Evolutionary conservation across 2,113 vertebrate species (phyloP), one percentile per base, ranked within the genome.

Genomic region (Gopherus evgoodei): DNA sequence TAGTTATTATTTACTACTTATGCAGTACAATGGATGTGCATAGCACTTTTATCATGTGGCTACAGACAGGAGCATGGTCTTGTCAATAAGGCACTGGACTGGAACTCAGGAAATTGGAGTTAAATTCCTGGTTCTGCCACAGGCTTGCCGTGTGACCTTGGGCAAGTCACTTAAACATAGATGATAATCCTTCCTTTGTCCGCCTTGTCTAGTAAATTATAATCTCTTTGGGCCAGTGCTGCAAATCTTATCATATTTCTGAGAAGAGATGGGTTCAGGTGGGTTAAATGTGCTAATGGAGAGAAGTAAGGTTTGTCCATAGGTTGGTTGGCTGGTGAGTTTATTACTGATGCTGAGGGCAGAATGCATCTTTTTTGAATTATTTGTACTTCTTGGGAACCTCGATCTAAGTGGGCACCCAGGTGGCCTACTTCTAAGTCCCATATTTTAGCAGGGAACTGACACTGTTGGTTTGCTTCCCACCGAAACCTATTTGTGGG

Each of bases 1-100:
- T 78, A 93, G 84, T 25, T 84, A 50, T 1, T 42, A 75, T n/a
- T 89, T 95, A 95, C 96, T 83, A 52, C 50, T 93, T 92, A 38
- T 87, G 90, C 84, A 94, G 38, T 80, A 42, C 17, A 27, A 27
- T 24, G 38, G 35, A 94, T 88, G 62, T 78, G 31, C 94, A 88
- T 0, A 83, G 81, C 84, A 44, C 16, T 92, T 44, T 31, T 86
- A 81, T 78, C 92, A 4, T 16, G 12, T 25, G 47, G 24, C 24
- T 47, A 44, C 21, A 44, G 22, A 44, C 2, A 84, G 47, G 42
- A 47, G 42, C 42, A 47, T 42, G 10, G 38, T 29, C 24, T 47
- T 14, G 38, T 44, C 42, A 12, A 44, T 44, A 78, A 95, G 35
- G 6, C 62, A 86, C 17, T 87, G 78, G 83, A 95, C 84, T 17